Base-by-base conservation (phyloP, 1,140 invertebrate species). In the Calephelis virginiensis region DNA sequence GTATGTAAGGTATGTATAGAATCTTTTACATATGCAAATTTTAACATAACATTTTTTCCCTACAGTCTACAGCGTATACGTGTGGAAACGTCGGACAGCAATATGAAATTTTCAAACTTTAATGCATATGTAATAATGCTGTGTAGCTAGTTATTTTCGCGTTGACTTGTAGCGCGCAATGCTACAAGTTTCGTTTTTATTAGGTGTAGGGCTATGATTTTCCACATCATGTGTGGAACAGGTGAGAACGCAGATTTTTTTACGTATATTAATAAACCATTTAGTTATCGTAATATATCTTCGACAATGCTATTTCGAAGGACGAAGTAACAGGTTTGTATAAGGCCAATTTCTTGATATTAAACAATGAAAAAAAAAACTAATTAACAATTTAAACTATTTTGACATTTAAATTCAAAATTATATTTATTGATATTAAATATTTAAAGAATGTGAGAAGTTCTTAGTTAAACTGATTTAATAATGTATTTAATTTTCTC, bases 121-220 rank as follows among this genome's bases (percentile, higher is more conserved):
- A 85, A 70, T 81, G 76, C 78, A 84, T 88, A 89, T 81, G 72
- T 82, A 84, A 28, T 81, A 83, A 83, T 82, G 78, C 71, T 73
- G 86, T 86, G 82, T 91, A 91, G 87, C 89, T 91, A 91, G 87
- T 79, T 82, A 61, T 78, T 83, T 60, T 84, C 87, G 87, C 87
- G 87, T 89, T 89, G 89, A 91, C 89, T 88, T 62, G 91, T 86
- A 89, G 91, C 91, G 91, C 90, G 91, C 91, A 92, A 92, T 92
- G 91, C 90, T 91, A 83, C 90, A 79, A 85, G 90, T 90, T 91
- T 82, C 91, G 91, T 90, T 91, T 69, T 70, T 83, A 85, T 86
- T 91, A 91, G 90, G 89, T 77, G 82, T 89, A 92, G 90, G 89
- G 85, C 78, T 81, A 81, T 79, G 81, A 77, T 80, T 82, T 86